Conservation (phyloP, 2,113 vertebrate species). For the Lophochroa leadbeateri region DNA sequence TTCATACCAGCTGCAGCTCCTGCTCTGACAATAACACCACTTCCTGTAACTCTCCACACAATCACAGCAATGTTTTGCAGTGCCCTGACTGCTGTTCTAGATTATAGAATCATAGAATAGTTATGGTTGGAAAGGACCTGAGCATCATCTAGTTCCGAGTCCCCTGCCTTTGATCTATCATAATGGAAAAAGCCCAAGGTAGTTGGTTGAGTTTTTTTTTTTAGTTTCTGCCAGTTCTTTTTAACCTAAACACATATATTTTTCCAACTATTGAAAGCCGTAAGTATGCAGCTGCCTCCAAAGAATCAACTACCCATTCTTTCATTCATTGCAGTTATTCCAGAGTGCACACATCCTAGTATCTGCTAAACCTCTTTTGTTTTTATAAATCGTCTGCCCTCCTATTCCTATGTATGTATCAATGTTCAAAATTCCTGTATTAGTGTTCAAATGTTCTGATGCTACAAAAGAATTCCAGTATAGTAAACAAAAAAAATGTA, state of each 20-base stretch:
- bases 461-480: neutral
- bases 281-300: neutral
- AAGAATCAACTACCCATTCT: neutral
- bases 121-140: neutral
- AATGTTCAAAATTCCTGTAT: neutral
- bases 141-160: neutral
- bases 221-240: neutral
- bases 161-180: neutral
- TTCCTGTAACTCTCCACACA: neutral
- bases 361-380: neutral
- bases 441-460: neutral
- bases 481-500: neutral
- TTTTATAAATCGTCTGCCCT: neutral
- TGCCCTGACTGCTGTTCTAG: neutral
- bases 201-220: neutral
- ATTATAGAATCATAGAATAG: neutral
- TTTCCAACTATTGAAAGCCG: neutral
- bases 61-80: neutral
- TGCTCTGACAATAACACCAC: neutral
- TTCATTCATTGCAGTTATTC: neutral
- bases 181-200: accelerated
- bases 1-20: neutral
- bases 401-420: neutral
- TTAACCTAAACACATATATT: neutral
- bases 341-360: neutral